Conservation (phyloP, 1,140 invertebrate genomes). For the Hormaphis cornu region DNA sequence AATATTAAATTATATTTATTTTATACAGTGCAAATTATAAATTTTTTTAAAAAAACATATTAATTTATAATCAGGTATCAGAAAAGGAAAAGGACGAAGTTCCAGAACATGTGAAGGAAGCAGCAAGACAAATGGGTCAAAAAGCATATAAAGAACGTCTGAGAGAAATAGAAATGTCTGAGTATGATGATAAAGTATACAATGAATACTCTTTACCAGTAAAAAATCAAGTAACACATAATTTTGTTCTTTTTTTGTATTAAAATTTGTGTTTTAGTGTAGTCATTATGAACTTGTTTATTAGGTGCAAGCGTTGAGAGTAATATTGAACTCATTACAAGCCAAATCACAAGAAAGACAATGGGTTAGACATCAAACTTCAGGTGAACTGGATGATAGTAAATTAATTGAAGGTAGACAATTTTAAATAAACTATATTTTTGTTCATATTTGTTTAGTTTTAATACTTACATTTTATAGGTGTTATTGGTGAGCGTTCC, state of each 20-base stretch:
- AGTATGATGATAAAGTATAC: conserved; percentile 84
- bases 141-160: conserved; percentile 82
- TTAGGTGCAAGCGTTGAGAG: conserved; percentile 50
- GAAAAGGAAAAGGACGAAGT: conserved; percentile 84
- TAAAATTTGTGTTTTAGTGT: conserved; percentile 44
- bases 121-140: conserved; percentile 84
- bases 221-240: conserved; percentile 54
- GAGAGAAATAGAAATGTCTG: conserved; percentile 88
- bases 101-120: conserved; percentile 77
- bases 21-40: not conserved
- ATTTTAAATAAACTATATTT: not conserved
- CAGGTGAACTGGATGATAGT: conserved; percentile 88
- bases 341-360: conserved; percentile 88
- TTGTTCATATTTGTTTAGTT: not conserved
- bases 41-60: conserved; percentile 25
- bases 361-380: conserved; percentile 85
- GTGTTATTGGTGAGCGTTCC: conserved; percentile 79
- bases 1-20: not conserved
- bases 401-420: conserved; percentile 82
- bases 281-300: not conserved
- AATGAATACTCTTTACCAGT: conserved; percentile 70
- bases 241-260: not conserved
- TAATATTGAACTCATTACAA: conserved; percentile 61
- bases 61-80: conserved; percentile 50
- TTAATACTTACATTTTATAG: conserved; percentile 39